These are phyloP conservation scores for Vulpes lagopus DNA, from an alignment of 2,113 vertebrate genomes.

Conservation along the genomic window DNA sequence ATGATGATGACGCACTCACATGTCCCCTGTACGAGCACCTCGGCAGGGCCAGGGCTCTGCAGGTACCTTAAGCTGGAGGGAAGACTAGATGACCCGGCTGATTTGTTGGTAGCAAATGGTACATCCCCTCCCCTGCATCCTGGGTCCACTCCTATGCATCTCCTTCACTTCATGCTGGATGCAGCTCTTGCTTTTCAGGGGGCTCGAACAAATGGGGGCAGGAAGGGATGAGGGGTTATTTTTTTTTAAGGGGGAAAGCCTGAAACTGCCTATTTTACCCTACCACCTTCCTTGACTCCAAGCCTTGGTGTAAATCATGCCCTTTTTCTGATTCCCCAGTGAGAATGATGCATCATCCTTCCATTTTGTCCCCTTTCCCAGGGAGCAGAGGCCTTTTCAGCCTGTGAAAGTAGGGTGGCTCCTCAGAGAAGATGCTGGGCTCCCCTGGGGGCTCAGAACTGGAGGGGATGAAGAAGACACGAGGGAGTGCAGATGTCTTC, in stretches of 20 bases:
- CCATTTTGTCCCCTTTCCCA: background rate
- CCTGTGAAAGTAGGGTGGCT: background rate
- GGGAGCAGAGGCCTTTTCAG: background rate
- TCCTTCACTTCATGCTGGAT: background rate
- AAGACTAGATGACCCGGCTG: constrained; percentile 43
- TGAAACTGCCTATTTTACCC: background rate
- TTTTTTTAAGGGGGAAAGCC: background rate
- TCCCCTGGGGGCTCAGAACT: background rate
- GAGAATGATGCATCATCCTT: background rate
- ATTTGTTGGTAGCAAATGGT: constrained; percentile 67
- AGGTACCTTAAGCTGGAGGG: constrained; percentile 75
- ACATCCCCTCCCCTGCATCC: constrained; percentile 14
- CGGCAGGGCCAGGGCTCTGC: constrained; percentile 63
- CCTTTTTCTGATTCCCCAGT: background rate
- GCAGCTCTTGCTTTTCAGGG: accelerated
- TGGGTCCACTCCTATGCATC: background rate
- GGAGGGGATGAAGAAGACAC: background rate
- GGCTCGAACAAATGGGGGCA: background rate
- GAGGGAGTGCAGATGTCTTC: accelerated
- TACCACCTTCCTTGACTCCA: background rate
- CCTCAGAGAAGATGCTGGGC: background rate
- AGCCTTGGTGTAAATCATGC: background rate
- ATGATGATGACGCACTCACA: background rate
- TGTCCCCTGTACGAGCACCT: background rate
- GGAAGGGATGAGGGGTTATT: background rate